Base-by-base conservation (phyloP, 2,888 invertebrate species). In the Heliconius aoede region DNA sequence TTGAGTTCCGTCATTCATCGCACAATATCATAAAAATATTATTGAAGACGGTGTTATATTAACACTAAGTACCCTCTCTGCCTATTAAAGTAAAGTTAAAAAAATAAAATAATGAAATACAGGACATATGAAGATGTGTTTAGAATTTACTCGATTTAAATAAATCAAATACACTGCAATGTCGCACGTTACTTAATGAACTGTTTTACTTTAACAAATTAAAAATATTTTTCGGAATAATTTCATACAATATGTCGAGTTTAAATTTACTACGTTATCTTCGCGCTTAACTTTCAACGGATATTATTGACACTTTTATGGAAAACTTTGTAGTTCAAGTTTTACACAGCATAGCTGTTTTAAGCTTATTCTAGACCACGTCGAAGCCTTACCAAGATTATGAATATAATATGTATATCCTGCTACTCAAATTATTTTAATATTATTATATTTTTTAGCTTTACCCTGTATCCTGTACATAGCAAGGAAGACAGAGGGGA, bases 321-420 rank as follows among this genome's bases (percentile, higher is more conserved):
- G 21, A 8, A 28, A 55, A 55, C 51, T 69, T 69, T n/a, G 30
- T n/a, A 69, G 21, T 69, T 51, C 51, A 55, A 69, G 51, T 69
- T 15, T 51, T 69, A 30, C 30, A 30, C 51, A n/a, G 68, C 15
- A 30, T 13, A 58, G 58, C n/a, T 15, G n/a, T 26, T 30, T 68
- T 15, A 69, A 55, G 51, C 15, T 30, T 30, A 30, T 30, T 30
- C 30, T 69, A n/a, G n/a, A 69, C n/a, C 30, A 18, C 7, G 51
- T 30, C 5, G 5, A 55, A 21, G 30, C n/a, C 18, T 36, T 36
- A 24, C 13, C 24, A 28, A 24, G 32, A 36, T 24, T 36, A 65
- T 62, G 9, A 21, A 11, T 64, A 2, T 1, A 13, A 3, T 36
- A 64, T 46, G 8, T n/a, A 3, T n/a, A 55, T 8, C 18, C 51